Conservation (phyloP, 2,888 invertebrate species). For the Pheosia tremula region DNA sequence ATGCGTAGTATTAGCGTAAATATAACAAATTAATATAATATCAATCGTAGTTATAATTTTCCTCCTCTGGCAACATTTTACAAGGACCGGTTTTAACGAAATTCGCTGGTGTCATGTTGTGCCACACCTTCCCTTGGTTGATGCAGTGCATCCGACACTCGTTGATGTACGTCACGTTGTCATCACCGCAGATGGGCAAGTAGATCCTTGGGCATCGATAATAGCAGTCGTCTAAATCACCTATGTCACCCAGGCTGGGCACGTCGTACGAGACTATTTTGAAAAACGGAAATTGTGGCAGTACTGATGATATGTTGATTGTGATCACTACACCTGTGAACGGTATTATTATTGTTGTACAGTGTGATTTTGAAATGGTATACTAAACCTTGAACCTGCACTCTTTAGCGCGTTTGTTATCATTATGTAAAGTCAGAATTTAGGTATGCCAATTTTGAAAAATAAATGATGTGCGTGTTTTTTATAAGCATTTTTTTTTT, state of each 20-base stretch:
- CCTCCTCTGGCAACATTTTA: background rate
- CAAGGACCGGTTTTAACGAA: background rate
- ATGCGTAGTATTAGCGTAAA: no score
- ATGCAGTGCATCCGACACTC: background rate
- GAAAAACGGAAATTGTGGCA: background rate
- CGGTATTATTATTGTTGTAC: no score
- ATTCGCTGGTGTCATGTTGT: background rate
- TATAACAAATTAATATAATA: no score
- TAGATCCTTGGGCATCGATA: background rate
- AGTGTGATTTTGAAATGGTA: no score
- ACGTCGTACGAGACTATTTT: background rate
- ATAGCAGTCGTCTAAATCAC: background rate
- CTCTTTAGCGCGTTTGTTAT: no score
- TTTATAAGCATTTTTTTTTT: no score
- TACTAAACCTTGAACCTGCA: no score
- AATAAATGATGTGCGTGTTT: no score
- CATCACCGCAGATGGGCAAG: background rate
- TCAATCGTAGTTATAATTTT: background rate
- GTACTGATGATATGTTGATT: background rate
- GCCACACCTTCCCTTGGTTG: background rate
- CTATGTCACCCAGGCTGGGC: background rate
- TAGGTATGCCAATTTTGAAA: no score
- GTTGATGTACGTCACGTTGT: background rate
- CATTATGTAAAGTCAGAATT: no score
- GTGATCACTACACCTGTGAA: background rate